Conservation (phyloP, 2,888 invertebrate genomes). For the Agrotis puta region DNA sequence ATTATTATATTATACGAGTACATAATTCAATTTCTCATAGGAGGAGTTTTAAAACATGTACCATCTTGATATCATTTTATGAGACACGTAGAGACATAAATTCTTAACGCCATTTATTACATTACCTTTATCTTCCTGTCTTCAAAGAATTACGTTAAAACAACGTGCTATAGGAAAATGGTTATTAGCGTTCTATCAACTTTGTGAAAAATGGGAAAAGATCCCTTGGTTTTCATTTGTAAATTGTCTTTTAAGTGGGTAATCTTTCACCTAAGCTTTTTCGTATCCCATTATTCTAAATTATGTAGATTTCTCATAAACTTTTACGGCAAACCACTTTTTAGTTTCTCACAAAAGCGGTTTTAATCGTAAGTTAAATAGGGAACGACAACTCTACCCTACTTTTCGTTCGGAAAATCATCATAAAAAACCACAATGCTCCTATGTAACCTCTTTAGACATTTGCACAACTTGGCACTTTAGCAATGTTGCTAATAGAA, state of each 20-base stretch:
- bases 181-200: constrained; percentile 32
- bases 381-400: neutral
- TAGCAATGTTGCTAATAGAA: too few relatives aligned
- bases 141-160: constrained; percentile 41
- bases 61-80: constrained; percentile 24
- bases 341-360: neutral
- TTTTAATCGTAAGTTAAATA: too few relatives aligned
- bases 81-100: constrained; percentile 39
- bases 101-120: constrained; percentile 37
- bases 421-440: too few relatives aligned
- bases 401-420: too few relatives aligned
- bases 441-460: too few relatives aligned
- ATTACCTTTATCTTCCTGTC: constrained; percentile 35
- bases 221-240: constrained; percentile 21
- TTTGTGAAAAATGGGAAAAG: constrained; percentile 38
- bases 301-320: constrained; percentile 4
- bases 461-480: too few relatives aligned
- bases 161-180: constrained; percentile 24
- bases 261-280: constrained; percentile 24
- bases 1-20: neutral
- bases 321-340: too few relatives aligned
- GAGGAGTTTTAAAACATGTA: constrained; percentile 9
- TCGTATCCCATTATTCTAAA: constrained; percentile 12
- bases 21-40: constrained; percentile 7
- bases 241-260: constrained; percentile 25